Evolutionary conservation across 1,140 invertebrate species (phyloP), one percentile per base, ranked within the genome.

Genomic region (Camponotus vicinus): DNA sequence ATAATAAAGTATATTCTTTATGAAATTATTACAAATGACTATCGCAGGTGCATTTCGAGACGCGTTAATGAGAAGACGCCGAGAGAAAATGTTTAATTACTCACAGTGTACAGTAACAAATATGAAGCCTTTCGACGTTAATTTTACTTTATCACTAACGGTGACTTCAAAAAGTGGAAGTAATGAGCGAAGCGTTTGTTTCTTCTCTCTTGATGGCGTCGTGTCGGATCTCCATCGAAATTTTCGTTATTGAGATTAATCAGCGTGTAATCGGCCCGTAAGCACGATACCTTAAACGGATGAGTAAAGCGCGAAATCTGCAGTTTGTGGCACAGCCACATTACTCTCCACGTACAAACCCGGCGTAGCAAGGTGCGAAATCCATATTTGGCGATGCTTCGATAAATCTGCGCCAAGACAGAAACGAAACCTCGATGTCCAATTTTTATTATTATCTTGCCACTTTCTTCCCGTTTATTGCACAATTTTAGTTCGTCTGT

Each of bases 211-310:
- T 34, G 11, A 8, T 8, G 59, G 34, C 37, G 15, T 18, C 18
- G 3, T 3, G 18, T 21, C 21, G 66, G 34, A 0, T 32, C 34
- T n/a, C 3, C 45, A 9, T 21, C 37, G 76, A 66, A 75, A 90
- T 88, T 84, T 90, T 92, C 79, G 90, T 93, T 94, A 93, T 92
- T 92, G 92, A 92, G 93, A 93, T 93, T 92, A 92, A 93, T 85
- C 86, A 86, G 92, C 91, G 91, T 91, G 89, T 93, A 93, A 94
- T 93, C 92, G 88, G 37, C 66, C 21, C 77, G 75, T 86, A 76
- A 66, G 70, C 85, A 70, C 87, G 83, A 83, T 78, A 75, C 93
- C 93, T 92, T 93, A 94, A 94, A 92, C 89, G 92, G 92, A 15
- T 45, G 55, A 67, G 86, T 85, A 88, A 85, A 85, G 85, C 88